A percentile compares a stretch with the other conserved stretches of the same genome.
These are phyloP conservation scores for Cryptoprocta ferox DNA, from an alignment of 2,797 vertebrate genomes.

Conservation along the genomic window DNA sequence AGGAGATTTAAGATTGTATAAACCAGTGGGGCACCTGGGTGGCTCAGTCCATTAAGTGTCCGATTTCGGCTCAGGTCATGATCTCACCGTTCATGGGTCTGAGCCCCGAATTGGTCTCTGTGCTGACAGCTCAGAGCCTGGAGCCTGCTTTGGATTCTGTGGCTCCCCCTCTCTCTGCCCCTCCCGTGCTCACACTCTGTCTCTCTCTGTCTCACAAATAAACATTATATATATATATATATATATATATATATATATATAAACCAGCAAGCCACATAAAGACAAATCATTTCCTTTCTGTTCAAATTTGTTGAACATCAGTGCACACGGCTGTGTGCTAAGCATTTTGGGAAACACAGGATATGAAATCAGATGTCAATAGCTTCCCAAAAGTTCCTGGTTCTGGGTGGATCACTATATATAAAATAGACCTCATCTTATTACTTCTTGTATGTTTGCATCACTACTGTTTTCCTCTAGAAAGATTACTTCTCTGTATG, in stretches of 20 bases:
- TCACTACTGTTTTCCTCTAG: background rate
- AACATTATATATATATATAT: no score
- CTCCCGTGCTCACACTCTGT: no score
- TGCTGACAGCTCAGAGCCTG: no score
- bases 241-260: no score
- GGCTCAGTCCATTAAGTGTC: no score
- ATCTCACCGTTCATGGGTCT: no score
- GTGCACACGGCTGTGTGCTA: background rate
- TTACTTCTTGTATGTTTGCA: slow-evolving; percentile 1
- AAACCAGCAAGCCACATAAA: no score
- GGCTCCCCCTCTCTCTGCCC: no score
- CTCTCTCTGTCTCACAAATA: no score
- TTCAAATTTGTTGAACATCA: background rate
- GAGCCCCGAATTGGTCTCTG: no score
- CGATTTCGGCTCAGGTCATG: no score
- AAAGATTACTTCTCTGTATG: slow-evolving; percentile 35
- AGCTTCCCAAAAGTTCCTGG: background rate
- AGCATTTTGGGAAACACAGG: background rate
- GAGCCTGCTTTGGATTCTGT: no score
- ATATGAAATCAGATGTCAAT: slow-evolving; percentile 8
- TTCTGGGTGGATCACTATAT: background rate
- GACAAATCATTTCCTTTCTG: background rate
- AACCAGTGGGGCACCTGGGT: background rate
- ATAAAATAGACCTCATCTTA: background rate
- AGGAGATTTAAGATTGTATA: background rate